Evolutionary conservation across 2,888 invertebrate genomes (phyloP), one percentile per base, ranked within the genome.

Genomic region (Tenthredo distinguenda): DNA sequence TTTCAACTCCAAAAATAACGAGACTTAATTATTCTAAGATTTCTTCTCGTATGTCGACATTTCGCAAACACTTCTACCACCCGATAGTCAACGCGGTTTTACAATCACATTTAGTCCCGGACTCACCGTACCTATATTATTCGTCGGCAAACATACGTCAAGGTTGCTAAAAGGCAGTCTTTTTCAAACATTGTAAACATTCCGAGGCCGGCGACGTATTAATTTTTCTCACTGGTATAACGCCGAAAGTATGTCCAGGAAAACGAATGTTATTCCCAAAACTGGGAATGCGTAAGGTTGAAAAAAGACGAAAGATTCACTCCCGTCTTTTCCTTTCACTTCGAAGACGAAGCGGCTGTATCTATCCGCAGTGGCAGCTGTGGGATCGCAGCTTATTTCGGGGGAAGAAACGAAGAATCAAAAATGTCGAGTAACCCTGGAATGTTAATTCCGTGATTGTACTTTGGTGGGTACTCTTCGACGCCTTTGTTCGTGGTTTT

Each of bases 401-500:
- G 18, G 6, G 34, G 37, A 72, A 5, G 40, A 21, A 21, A 74
- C 10, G n/a, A 74, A 43, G 3, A 10, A 21, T n/a, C 18, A 71
- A 34, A 71, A 21, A 34, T 72, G 7, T 43, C 40, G 21, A 77
- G 3, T 77, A 77, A 77, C 77, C 18, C 26, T 34, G 77, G 31
- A 55, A 18, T 34, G 12, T 37, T 31, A 43, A 31, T 50, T 7
- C 18, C 5, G 1, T 37, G 10, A 62, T 79, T 15, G 40, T 50
- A n/a, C n/a, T 62, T 34, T 40, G 18, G 34, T 40, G 12, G 10
- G 21, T 31, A 9, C 10, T 81, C 12, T 81, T 40, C 81, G 81
- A 81, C 81, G 81, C 81, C 81, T 81, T 81, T 81, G 81, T 81
- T 62, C 37, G 40, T 26, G 15, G 62, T 81, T 81, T 81, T 81